Evolutionary conservation across 1,140 invertebrate genomes (phyloP).

Genomic region (Drosophila sucinea): DNA sequence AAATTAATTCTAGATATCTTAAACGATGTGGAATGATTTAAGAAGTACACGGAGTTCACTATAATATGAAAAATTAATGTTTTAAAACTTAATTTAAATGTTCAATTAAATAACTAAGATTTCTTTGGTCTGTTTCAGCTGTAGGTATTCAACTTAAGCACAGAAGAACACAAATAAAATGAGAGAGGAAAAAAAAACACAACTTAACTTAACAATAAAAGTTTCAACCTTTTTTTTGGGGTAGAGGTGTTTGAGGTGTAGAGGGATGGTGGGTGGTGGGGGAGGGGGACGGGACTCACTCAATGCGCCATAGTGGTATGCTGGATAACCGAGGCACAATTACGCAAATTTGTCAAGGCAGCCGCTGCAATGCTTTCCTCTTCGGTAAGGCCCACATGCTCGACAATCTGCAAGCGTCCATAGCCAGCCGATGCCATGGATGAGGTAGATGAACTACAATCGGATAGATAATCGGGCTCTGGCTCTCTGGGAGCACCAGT

Average conservation of each 20-base stretch:
- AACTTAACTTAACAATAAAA: conserved; percentile 62
- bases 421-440: conserved; percentile 49
- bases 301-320: conserved; percentile 82
- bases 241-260: neutral
- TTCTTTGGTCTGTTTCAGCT: conserved; percentile 76
- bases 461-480: conserved; percentile 70
- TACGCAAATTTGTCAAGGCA: conserved; percentile 77
- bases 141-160: conserved; percentile 35
- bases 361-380: conserved; percentile 83
- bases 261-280: neutral
- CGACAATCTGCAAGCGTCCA: conserved; percentile 74
- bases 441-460: conserved; percentile 64
- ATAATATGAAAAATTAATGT: conserved; percentile 46
- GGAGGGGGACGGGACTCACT: conserved; percentile 44
- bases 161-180: conserved; percentile 13
- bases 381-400: conserved; percentile 72
- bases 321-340: conserved; percentile 82
- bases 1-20: conserved; percentile 31
- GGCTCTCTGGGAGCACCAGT: conserved; percentile 56
- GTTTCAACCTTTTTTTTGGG: conserved; percentile 2
- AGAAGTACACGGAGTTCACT: conserved; percentile 48
- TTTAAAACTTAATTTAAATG: conserved; percentile 41
- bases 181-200: neutral
- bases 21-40: conserved; percentile 47
- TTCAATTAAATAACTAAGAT: conserved; percentile 50